Percentiles rank a stretch among this genome's conserved stretches.
Evolutionary conservation across 2,797 vertebrate genomes (phyloP).

Genomic region (Tachyglossus aculeatus): DNA sequence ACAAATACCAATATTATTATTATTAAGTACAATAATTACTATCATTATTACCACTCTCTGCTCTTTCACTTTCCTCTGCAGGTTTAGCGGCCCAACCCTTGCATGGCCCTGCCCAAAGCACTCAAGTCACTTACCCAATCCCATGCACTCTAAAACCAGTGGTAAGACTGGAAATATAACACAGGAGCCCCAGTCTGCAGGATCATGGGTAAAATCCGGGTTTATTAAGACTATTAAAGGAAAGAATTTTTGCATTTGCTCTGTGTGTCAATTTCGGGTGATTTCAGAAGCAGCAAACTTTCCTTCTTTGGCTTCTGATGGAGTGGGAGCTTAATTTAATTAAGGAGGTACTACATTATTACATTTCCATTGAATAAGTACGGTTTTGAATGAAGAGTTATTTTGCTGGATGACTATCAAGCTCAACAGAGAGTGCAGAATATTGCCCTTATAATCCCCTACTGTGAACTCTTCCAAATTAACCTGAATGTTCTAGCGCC

Average conservation of each 20-base stretch:
- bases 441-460: not conserved
- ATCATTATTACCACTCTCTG: no score
- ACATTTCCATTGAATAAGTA: not conserved
- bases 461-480: constrained; percentile 15
- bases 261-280: not conserved
- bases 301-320: constrained; percentile 10
- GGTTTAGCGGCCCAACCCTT: no score
- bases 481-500: not conserved
- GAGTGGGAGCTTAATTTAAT: constrained; percentile 34
- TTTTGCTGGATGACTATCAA: constrained; percentile 10
- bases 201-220: no score
- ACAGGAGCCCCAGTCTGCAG: not conserved
- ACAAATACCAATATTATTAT: no score
- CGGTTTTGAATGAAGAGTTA: constrained; percentile 16
- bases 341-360: constrained; percentile 34
- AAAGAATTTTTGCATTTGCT: not conserved
- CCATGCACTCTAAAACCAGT: not conserved
- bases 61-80: no score
- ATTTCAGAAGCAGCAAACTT: not conserved
- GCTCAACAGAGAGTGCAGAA: constrained; percentile 15
- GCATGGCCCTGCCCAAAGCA: no score
- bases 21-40: no score
- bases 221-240: no score
- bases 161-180: not conserved
- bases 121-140: no score